Evolutionary conservation across 2,113 vertebrate genomes (phyloP), one percentile per base, ranked within the genome.

Genomic region (Megaceryle maxima): DNA sequence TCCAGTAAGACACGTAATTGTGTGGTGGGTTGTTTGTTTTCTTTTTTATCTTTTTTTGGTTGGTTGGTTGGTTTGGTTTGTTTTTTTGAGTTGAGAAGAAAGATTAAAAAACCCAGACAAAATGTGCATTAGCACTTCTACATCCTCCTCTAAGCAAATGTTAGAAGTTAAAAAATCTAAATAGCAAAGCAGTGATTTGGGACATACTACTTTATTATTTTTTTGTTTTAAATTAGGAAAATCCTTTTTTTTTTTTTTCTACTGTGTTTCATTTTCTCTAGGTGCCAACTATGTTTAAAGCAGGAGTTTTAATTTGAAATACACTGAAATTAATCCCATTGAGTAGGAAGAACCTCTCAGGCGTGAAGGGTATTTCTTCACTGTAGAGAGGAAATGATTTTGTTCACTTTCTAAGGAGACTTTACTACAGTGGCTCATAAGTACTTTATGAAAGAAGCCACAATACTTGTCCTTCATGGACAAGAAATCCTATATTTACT

Each of bases 281-380:
- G 33, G 70, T 93, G 69, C 56, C 68, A 88, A 24, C 50, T 86
- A 28, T 88, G 46, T 95, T 93, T 94, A 87, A 94, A 94, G 44
- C 35, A 81, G 31, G 51, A 70, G 39, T 90, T 93, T 82, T 92
- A 92, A 96, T 91, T 81, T 96, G 68, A 94, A 94, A 87, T 92
- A 87, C 62, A 87, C 60, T 87, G 82, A 93, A 95, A 96, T 96
- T 89, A 96, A 97, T 95, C 59, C 64, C 28, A 25, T 19, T 44
- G 77, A 93, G 60, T 69, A 90, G 64, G 62, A 77, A 86, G 19
- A 77, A 11, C 69, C 64, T 91, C 35, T 93, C 62, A 67, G 55
- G 35, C 51, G 2, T 87, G 83, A 95, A 95, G 77, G 48, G 55
- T 84, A 60, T 92, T 94, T 93, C 44, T 80, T 90, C 39, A 41